Conservation (phyloP, 2,797 vertebrate species). For the Eidolon dupreanum region DNA sequence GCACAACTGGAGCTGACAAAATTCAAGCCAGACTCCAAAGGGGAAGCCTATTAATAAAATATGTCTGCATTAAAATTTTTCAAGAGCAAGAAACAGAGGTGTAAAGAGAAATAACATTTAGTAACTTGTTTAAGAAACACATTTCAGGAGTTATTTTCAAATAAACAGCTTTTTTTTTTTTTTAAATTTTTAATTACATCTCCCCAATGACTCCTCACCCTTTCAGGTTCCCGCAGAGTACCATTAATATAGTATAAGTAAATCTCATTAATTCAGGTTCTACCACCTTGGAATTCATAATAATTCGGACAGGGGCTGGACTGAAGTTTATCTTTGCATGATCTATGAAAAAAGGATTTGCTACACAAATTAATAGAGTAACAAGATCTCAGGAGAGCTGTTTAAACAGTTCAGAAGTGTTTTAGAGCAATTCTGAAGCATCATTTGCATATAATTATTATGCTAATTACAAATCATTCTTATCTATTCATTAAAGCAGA, state of each 20-base stretch:
- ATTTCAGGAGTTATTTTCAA: conserved; percentile 75
- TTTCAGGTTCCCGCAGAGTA: conserved; percentile 76
- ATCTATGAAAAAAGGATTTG: conserved; percentile 81
- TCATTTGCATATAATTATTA: conserved; percentile 81
- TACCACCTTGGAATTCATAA: conserved; percentile 77
- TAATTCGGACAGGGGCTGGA: conserved; percentile 73
- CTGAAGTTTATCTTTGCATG: conserved; percentile 80
- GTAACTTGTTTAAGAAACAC: conserved; percentile 75
- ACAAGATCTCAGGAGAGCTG: conserved; percentile 81
- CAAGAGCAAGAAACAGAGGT: conserved; percentile 32
- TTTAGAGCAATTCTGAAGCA: conserved; percentile 80
- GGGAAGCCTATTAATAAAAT: conserved; percentile 10
- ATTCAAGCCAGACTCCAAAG: conserved; percentile 3
- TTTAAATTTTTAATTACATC: conserved; percentile 73
- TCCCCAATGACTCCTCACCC: conserved; percentile 73
- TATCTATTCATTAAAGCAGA: conserved; percentile 82
- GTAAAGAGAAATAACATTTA: conserved; percentile 70
- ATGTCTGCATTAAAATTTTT: conserved; percentile 31
- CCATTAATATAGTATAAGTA: conserved; percentile 78
- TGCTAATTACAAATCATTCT: conserved; percentile 82
- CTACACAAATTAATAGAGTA: conserved; percentile 82
- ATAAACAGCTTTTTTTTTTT: conserved; percentile 62
- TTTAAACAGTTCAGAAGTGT: conserved; percentile 80
- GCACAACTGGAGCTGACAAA: background rate
- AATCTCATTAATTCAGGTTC: conserved; percentile 79